Evolutionary conservation across 2,797 vertebrate genomes (phyloP).

Genomic region (Manis javanica): DNA sequence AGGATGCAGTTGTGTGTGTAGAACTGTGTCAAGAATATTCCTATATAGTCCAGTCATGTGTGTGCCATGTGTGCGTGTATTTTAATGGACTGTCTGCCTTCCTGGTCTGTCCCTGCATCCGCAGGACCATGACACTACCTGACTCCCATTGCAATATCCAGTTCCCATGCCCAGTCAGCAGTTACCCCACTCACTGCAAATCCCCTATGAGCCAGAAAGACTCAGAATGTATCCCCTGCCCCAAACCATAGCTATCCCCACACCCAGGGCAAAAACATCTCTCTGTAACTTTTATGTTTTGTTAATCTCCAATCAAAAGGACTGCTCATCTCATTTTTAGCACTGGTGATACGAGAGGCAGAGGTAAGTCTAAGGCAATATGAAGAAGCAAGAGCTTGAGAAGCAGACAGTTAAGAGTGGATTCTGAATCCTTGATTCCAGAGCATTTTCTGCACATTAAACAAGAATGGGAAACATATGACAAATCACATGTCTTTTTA

Average conservation of each 20-base stretch:
- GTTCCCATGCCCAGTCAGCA: neutral
- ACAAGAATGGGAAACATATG: neutral
- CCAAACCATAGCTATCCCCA: neutral
- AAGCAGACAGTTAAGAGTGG: neutral
- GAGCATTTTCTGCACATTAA: neutral
- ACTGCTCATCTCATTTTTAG: neutral
- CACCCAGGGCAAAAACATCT: neutral
- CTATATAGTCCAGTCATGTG: neutral
- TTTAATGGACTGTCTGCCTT: neutral
- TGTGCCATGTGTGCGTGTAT: neutral
- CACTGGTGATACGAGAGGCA: neutral
- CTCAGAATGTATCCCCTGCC: rapidly evolving
- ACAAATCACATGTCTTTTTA: neutral
- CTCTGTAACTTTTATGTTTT: neutral
- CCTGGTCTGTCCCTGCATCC: neutral
- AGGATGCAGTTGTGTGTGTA: neutral
- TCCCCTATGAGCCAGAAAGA: neutral
- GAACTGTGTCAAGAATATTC: neutral
- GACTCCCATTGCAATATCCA: too few relatives aligned
- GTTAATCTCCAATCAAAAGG: neutral
- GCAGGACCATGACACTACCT: neutral
- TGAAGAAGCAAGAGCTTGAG: neutral
- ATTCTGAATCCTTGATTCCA: neutral
- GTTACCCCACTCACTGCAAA: neutral
- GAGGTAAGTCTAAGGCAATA: neutral